Evolutionary conservation across 2,113 vertebrate genomes (phyloP), one percentile per base, ranked within the genome.

Genomic region (Tachuris rubrigastra): DNA sequence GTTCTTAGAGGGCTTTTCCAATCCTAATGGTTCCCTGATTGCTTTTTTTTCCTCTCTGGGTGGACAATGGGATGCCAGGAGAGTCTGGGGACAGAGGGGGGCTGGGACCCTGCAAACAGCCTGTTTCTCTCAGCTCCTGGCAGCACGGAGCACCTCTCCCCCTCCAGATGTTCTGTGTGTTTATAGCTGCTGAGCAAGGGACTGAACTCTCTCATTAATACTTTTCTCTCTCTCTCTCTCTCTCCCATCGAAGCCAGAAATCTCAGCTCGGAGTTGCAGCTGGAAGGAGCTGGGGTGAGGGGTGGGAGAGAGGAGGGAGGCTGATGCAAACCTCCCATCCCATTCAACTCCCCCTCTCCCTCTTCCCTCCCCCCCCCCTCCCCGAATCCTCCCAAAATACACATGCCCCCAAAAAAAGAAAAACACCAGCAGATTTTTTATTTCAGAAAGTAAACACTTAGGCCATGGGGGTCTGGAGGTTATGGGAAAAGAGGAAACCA

Each of bases 401-500:
- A 98, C 96, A 97, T 96, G 97, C 96, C 90, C 95, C 95, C n/a
- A 93, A 93, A 97, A 98, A 96, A 98, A 98, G 97, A 98, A 98
- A 98, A 98, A 98, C 98, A 98, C 98, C 98, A 98, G 98, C 98
- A 98, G 98, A 98, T 99, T 99, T 99, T 99, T 99, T 99, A 99
- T 98, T 98, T 98, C 98, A 98, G 98, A 99, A 99, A 99, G 99
- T 99, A 99, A 99, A 99, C 99, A 99, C 98, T 99, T 97, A 97
- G 98, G 98, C 98, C 98, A 98, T 97, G 98, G 98, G 99, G 99
- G 99, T 99, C 99, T 98, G 98, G 98, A 99, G 99, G 99, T 99
- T 99, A 99, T 99, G 99, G 99, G 99, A 99, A 99, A 99, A 98
- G 98, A 99, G 99, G 99, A 99, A 99, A 98, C 98, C 98, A 98